Base-by-base conservation (phyloP, 2,113 vertebrate species). In the Phylloscopus trochilus region DNA sequence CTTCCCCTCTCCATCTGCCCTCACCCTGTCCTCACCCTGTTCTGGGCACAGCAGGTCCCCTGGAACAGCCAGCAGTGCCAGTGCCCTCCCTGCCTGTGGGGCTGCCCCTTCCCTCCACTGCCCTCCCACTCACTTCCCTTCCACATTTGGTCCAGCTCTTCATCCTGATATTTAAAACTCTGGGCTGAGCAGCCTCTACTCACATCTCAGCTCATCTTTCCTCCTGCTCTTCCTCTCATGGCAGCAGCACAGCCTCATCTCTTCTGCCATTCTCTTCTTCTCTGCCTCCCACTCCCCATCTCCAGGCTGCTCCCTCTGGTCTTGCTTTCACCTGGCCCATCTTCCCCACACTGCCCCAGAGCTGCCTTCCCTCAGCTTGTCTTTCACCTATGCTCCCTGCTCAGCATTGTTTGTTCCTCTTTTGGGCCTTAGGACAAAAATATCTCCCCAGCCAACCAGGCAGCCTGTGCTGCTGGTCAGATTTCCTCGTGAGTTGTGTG, bases 381-480 rank as follows among this genome's bases (percentile, higher is more conserved):
- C 2, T 83, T 92, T 83, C 89, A 87, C 75, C 49, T 37, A 7
- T 69, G 70, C 72, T 51, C 75, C 59, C 82, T 74, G 51, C 64
- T 83, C 82, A 74, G 7, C 55, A 35, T 51, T 86, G 55, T 88
- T 89, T 86, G 70, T 70, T 94, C 63, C 78, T 87, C 89, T 92
- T 87, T 76, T 23, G 59, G 63, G 43, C 78, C 55, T 76, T 82
- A 63, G 76, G 87, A 95, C 46, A 79, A 83, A 92, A 95, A 80
- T 89, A 93, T 73, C 66, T 89, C 66, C 58, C 78, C 72, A 66
- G 27, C 46, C 78, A 66, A 27, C 46, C 78, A 79, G 78, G 70
- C 70, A 95, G 87, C 63, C 27, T 64, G 39, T 0, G 1, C 64
- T 83, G 86, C 73, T 1, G 9, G 47, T 81, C 87, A 93, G 89